Conservation (phyloP, 1,140 invertebrate genomes). For the Eciton burchellii region DNA sequence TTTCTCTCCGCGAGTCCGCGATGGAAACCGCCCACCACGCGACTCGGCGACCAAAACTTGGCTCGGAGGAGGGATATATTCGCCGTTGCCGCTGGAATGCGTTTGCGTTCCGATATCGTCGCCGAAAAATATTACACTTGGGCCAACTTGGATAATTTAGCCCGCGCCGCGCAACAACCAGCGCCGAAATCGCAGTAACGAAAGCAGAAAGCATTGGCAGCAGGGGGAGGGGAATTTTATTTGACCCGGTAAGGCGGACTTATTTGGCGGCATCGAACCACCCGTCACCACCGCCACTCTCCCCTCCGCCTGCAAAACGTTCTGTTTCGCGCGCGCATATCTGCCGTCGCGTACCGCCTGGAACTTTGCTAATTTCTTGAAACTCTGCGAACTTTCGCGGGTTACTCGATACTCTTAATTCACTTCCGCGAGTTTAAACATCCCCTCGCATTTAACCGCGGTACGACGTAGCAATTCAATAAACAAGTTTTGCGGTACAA, state of each 20-base stretch:
- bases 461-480: conserved; percentile 71
- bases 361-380: conserved; percentile 75
- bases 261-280: conserved; percentile 65
- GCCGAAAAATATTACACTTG: conserved; percentile 56
- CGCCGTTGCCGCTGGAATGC: not conserved
- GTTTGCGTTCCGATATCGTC: conserved; percentile 25
- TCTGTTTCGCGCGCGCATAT: conserved; percentile 51
- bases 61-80: not conserved
- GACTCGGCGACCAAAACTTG: conserved; percentile 18
- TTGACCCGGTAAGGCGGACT: conserved; percentile 50
- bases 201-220: not conserved
- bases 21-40: not conserved
- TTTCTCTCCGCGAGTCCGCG: too few relatives aligned
- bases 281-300: not conserved
- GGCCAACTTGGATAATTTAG: conserved; percentile 26
- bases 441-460: conserved; percentile 71
- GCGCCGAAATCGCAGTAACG: not conserved
- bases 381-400: conserved; percentile 70
- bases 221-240: conserved; percentile 66
- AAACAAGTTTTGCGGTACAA: conserved; percentile 68
- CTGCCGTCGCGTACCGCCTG: conserved; percentile 42
- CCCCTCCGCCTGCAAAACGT: not conserved
- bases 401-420: conserved; percentile 76
- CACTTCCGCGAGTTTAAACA: conserved; percentile 74
- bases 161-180: not conserved